Evolutionary conservation across 2,888 invertebrate genomes (phyloP), one percentile per base, ranked within the genome.

Genomic region (Ennomos erosarius): DNA sequence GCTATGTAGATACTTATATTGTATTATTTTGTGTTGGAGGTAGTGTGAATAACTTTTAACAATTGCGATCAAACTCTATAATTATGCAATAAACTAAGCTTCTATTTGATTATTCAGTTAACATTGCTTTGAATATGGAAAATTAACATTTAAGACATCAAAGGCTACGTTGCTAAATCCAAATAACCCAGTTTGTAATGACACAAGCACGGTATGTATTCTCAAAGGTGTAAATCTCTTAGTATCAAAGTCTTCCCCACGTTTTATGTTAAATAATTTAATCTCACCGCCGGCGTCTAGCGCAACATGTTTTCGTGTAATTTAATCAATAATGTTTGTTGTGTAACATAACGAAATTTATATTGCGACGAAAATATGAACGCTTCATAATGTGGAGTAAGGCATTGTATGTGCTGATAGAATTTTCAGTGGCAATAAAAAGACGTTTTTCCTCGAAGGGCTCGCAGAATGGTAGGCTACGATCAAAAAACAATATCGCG

Each of bases 401-500:
- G 34, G 50, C 44, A 50, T 55, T 38, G 43, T 48, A 43, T 37
- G 48, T 39, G 59, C 65, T 70, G 73, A 81, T 82, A 81, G 86
- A 86, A 84, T 83, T 85, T 87, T 85, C 82, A 81, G 79, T 75
- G 75, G 79, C 76, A 75, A 86, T 87, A 84, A 85, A 87, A 60
- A 85, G 81, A 83, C 84, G 78, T 84, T 82, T 74, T 75, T 78
- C 79, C 75, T 75, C 75, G 70, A 76, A 82, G 80, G 79, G 80
- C 74, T 70, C 75, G 70, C 70, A 64, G 77, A 82, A 84, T 73
- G 79, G 81, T 74, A 75, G 76, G 79, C 69, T 70, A 75, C 78
- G 81, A 85, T 81, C 78, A 81, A 86, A 71, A 89, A 90, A 91
- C 90, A 90, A 91, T 90, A 90, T 88, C 87, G 78, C 73, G 79